phyloP scores from a whole-genome alignment of 2,113 vertebrate genomes.

The Sander vitreus region DNA sequence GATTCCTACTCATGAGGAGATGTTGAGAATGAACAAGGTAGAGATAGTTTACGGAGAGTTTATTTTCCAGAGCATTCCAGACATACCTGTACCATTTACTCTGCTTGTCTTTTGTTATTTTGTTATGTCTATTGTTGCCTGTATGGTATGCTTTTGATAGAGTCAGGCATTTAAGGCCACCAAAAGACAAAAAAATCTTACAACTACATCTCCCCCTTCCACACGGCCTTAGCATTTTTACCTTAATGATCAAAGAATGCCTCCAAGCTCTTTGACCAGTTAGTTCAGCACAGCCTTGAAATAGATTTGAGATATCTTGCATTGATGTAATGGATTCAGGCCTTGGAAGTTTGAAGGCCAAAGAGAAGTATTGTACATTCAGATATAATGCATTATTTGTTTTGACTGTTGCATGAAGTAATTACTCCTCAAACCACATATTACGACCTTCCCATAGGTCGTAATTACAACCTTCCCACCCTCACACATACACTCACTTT shows the following conservation, averaged over 20 bases:
- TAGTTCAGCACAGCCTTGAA: conserved; percentile 15
- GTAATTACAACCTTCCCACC: conserved; percentile 18
- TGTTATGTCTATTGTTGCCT: neutral
- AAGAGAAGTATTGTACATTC: conserved; percentile 10
- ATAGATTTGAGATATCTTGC: conserved; percentile 18
- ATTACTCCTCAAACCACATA: conserved; percentile 31
- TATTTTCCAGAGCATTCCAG: conserved; percentile 48
- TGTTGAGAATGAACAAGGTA: conserved; percentile 7
- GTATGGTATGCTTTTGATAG: conserved; percentile 24
- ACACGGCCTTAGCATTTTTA: neutral
- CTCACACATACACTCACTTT: conserved; percentile 9
- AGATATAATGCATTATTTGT: conserved; percentile 20
- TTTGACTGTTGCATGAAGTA: conserved; percentile 34
- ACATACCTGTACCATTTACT: conserved; percentile 30
- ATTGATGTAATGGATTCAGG: conserved; percentile 26
- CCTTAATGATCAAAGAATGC: conserved; percentile 21
- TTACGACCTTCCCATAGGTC: conserved; percentile 13
- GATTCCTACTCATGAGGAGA: conserved; percentile 5
- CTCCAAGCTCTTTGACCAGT: neutral
- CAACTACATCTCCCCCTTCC: neutral
- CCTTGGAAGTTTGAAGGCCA: conserved; percentile 44
- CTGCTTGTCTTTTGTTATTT: neutral
- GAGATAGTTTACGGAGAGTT: conserved; percentile 13
- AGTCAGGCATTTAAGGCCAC: conserved; percentile 12
- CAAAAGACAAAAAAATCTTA: neutral